Percentiles rank a stretch among this genome's conserved stretches.
These are phyloP conservation scores for Geotrypetes seraphini DNA, from an alignment of 2,797 vertebrate genomes.

Conservation along the genomic window DNA sequence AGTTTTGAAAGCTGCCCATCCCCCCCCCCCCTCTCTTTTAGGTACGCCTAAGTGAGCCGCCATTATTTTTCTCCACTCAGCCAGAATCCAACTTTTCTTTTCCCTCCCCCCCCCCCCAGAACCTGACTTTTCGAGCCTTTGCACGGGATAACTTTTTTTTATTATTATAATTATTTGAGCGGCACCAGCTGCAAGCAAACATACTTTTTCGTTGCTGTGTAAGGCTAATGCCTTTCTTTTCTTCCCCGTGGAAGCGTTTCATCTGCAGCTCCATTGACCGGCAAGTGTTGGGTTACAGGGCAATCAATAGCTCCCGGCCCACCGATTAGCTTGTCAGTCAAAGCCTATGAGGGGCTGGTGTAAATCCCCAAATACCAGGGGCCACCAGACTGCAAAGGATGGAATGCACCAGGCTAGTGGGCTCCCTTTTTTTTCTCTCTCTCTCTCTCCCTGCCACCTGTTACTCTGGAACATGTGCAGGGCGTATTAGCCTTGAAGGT, in stretches of 20 bases:
- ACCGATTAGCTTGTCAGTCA: slow-evolving; percentile 98
- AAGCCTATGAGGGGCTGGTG: slow-evolving; percentile 80
- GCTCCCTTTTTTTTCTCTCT: too few relatives aligned
- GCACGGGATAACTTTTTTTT: slow-evolving; percentile 79
- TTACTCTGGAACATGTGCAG: slow-evolving; percentile 91
- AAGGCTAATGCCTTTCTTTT: slow-evolving; percentile 80
- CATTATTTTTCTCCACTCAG: slow-evolving; percentile 85
- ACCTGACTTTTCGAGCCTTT: slow-evolving; percentile 83
- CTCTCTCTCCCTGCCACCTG: slow-evolving; percentile 90
- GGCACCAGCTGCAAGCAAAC: slow-evolving; percentile 80
- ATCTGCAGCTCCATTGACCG: slow-evolving; percentile 91
- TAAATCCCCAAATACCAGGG: slow-evolving; percentile 86
- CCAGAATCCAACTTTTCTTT: slow-evolving; percentile 86
- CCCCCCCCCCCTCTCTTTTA: slow-evolving; percentile 73
- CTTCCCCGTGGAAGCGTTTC: slow-evolving; percentile 94
- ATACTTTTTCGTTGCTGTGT: slow-evolving; percentile 92
- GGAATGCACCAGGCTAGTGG: slow-evolving; percentile 75
- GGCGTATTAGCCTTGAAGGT: slow-evolving; percentile 75
- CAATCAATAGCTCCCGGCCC: slow-evolving; percentile 92
- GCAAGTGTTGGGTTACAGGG: slow-evolving; percentile 92
- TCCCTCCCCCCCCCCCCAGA: too few relatives aligned
- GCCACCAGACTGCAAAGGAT: slow-evolving; percentile 81
- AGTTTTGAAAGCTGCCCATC: slow-evolving; percentile 76
- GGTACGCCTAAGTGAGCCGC: slow-evolving; percentile 77
- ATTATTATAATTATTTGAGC: slow-evolving; percentile 87